Percentiles rank a stretch among this genome's conserved stretches.
Conservation (phyloP, 2,888 invertebrate species). For the Gryllus longicercus region DNA sequence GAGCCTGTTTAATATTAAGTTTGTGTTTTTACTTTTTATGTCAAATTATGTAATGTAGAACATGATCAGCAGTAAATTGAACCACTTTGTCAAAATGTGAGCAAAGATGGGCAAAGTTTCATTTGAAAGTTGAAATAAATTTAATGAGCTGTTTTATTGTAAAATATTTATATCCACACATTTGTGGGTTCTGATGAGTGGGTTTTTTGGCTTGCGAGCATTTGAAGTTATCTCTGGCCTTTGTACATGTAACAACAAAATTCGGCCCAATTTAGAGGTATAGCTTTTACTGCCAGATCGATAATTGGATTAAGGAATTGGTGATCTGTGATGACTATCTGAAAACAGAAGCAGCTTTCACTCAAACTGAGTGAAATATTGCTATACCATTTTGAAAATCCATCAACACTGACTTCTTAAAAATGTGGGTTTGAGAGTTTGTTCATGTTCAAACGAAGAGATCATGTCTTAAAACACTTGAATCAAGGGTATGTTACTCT, state of each 20-base stretch:
- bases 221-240: conserved; percentile 25
- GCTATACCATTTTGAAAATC: conserved; percentile 20
- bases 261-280: conserved; percentile 22
- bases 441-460: conserved; percentile 35
- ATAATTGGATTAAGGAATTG: neutral
- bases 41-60: conserved; percentile 33
- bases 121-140: conserved; percentile 22
- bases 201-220: conserved; percentile 35
- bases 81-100: conserved; percentile 17
- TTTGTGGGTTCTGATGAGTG: conserved; percentile 33
- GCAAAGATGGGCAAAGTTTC: conserved; percentile 24
- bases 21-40: conserved; percentile 36
- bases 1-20: conserved; percentile 32
- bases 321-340: conserved; percentile 19
- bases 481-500: conserved; percentile 45
- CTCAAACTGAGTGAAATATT: neutral
- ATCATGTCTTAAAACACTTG: conserved; percentile 36
- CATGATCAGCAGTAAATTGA: conserved; percentile 32
- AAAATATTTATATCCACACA: conserved; percentile 31
- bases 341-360: conserved; percentile 5
- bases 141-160: conserved; percentile 27
- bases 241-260: conserved; percentile 22
- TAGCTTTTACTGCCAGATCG: conserved; percentile 22
- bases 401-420: conserved; percentile 20
- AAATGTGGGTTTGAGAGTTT: conserved; percentile 22